phyloP scores from a whole-genome alignment of 2,113 vertebrate genomes.

The Misgurnus anguillicaudatus region DNA sequence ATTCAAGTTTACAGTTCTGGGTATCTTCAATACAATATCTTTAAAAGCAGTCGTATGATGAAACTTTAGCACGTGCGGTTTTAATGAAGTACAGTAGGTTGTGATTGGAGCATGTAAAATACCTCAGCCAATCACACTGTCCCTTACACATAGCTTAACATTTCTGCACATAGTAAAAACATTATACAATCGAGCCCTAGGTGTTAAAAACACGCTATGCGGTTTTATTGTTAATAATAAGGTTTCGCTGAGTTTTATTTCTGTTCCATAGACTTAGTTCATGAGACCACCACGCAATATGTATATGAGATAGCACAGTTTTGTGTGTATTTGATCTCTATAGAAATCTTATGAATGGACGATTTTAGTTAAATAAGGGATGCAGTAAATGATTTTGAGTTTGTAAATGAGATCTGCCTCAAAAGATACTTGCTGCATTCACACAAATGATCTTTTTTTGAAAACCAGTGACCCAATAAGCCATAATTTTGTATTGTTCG shows the following conservation, averaged over 20 bases:
- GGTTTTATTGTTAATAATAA: conserved; percentile 4
- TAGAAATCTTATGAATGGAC: neutral
- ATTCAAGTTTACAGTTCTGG: neutral
- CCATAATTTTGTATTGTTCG: conserved; percentile 42
- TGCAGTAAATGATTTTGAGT: neutral
- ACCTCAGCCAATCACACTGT: conserved; percentile 1
- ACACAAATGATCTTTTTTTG: conserved; percentile 19
- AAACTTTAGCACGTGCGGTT: neutral
- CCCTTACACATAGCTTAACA: neutral
- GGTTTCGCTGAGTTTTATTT: neutral
- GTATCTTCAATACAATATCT: neutral
- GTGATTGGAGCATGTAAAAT: neutral
- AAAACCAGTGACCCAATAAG: conserved; percentile 38
- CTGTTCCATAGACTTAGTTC: conserved; percentile 10
- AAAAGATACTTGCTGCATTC: conserved; percentile 53
- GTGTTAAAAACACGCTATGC: neutral
- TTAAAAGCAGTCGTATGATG: neutral
- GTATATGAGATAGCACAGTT: neutral
- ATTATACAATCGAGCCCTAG: neutral
- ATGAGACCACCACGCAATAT: neutral
- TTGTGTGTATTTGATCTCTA: neutral
- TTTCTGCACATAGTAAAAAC: neutral
- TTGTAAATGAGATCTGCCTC: conserved; percentile 27
- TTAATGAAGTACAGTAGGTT: neutral
- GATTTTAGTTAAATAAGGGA: neutral